These are phyloP conservation scores for Agonopterix heracliana DNA, from an alignment of 2,888 invertebrate genomes.

Conservation along the genomic window DNA sequence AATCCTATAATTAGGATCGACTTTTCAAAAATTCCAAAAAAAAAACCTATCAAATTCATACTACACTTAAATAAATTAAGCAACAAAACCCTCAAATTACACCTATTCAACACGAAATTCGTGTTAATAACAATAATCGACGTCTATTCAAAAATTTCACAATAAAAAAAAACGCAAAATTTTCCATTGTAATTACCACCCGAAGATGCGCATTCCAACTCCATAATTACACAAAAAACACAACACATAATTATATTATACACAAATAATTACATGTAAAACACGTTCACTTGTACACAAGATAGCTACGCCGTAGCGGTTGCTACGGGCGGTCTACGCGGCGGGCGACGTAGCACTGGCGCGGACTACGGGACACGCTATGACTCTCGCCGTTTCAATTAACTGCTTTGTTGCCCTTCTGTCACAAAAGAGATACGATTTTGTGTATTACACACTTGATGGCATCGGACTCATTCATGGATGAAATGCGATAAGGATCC, in stretches of 20 bases:
- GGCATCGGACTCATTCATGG: neutral
- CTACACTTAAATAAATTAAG: neutral
- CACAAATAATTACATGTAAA: slow-evolving; percentile 42
- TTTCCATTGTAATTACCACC: slow-evolving; percentile 5
- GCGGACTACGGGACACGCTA: slow-evolving; percentile 12
- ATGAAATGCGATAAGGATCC: too few relatives aligned
- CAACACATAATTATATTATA: slow-evolving; percentile 27
- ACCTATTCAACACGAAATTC: neutral
- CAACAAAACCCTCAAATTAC: neutral
- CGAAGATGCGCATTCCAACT: slow-evolving; percentile 39
- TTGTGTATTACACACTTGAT: slow-evolving; percentile 26
- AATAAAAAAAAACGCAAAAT: slow-evolving; percentile 6
- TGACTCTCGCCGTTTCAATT: slow-evolving; percentile 55
- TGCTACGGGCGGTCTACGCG: slow-evolving; percentile 58
- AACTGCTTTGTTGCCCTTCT: slow-evolving; percentile 64
- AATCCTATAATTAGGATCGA: neutral
- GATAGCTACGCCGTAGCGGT: slow-evolving; percentile 45
- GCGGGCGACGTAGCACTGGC: slow-evolving; percentile 67
- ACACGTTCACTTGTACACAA: slow-evolving; percentile 33
- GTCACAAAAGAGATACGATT: slow-evolving; percentile 40
- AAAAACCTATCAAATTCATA: slow-evolving; percentile 3
- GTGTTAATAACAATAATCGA: neutral
- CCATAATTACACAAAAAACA: slow-evolving; percentile 19
- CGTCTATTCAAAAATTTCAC: neutral
- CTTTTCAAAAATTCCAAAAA: neutral